Conservation (phyloP, 2,888 invertebrate genomes). For the Tyria jacobaeae region DNA sequence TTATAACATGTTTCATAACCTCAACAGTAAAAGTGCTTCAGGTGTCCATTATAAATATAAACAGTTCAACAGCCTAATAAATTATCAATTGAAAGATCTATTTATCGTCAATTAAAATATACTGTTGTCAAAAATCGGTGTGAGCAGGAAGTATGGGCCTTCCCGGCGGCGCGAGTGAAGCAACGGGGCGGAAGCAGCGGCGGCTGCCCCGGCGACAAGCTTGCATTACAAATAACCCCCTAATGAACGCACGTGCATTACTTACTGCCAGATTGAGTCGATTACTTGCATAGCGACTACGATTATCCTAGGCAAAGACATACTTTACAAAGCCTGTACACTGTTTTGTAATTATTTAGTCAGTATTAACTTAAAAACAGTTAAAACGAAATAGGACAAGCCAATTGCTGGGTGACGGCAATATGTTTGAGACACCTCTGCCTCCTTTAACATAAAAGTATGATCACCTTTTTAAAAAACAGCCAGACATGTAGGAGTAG, state of each 20-base stretch:
- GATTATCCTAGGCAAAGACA: constrained; percentile 32
- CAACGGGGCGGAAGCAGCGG: constrained; percentile 76
- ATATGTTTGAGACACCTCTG: too few relatives aligned
- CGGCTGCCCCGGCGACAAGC: constrained; percentile 66
- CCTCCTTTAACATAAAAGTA: too few relatives aligned
- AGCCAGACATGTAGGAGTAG: too few relatives aligned
- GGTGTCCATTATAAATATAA: background rate
- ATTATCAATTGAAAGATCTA: constrained; percentile 49
- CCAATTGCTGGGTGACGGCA: too few relatives aligned
- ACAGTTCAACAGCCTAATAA: constrained; percentile 59
- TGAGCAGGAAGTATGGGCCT: constrained; percentile 81
- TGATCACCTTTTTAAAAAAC: too few relatives aligned
- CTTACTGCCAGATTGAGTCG: constrained; percentile 60
- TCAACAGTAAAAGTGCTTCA: background rate
- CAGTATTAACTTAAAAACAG: background rate
- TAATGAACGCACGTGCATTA: constrained; percentile 78
- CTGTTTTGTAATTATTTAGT: background rate
- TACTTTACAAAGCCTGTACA: background rate
- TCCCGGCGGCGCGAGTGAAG: constrained; percentile 77
- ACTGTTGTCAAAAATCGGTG: constrained; percentile 79
- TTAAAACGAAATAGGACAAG: too few relatives aligned
- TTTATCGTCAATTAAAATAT: constrained; percentile 62
- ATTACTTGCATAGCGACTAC: constrained; percentile 56
- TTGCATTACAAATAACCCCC: constrained; percentile 82
- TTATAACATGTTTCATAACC: background rate